A percentile compares a stretch with the other conserved stretches of the same genome.
phyloP scores from a whole-genome alignment of 2,797 vertebrate species.

The Pipistrellus pipistrellus region DNA sequence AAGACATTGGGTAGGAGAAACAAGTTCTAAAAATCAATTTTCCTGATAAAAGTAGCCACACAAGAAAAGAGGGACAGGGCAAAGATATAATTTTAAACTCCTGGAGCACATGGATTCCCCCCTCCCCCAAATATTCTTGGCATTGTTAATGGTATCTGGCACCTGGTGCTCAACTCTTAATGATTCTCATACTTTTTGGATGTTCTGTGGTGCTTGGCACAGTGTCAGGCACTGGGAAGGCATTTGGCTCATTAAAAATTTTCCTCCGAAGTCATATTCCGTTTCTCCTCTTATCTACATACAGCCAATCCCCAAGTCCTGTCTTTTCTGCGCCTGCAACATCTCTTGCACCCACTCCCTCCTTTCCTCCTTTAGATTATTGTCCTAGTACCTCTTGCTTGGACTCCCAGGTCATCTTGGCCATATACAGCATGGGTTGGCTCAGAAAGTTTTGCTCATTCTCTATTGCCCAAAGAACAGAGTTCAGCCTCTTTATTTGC shows the following conservation, averaged over 20 bases:
- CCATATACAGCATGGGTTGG: background rate
- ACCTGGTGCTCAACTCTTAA: background rate
- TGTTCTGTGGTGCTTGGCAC: background rate
- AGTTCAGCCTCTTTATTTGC: background rate
- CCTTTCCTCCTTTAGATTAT: background rate
- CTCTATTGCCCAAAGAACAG: background rate
- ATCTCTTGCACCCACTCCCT: background rate
- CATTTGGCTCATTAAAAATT: background rate
- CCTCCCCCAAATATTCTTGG: background rate
- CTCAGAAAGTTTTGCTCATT: background rate
- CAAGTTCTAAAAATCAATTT: background rate
- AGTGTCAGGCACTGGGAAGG: background rate
- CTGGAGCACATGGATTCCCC: background rate
- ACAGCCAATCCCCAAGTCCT: background rate
- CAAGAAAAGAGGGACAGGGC: background rate
- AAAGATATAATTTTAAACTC: constrained; percentile 19
- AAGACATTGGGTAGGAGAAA: background rate
- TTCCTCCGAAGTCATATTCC: background rate
- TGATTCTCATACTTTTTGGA: background rate
- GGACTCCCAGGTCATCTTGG: background rate
- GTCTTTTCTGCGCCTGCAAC: background rate
- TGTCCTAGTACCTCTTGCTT: background rate
- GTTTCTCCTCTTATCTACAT: background rate
- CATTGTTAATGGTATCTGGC: background rate
- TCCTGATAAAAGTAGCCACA: background rate